Evolutionary conservation across 1,140 invertebrate species (phyloP).

Genomic region (Drosophila oshimai): DNA sequence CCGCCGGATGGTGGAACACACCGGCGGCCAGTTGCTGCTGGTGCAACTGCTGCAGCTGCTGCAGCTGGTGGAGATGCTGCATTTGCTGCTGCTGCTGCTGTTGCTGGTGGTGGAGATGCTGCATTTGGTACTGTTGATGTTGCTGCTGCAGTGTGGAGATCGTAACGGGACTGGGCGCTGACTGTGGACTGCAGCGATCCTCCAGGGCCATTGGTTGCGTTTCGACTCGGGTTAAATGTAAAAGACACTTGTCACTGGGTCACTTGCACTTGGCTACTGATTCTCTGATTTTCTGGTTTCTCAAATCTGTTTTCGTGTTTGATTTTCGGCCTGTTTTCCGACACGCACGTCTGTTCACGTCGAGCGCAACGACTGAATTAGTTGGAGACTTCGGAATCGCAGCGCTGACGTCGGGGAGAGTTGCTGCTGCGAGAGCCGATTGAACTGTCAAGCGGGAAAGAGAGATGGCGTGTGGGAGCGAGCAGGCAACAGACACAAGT

Average conservation of each 20-base stretch:
- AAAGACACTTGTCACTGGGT: conserved; percentile 35
- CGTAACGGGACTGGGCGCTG: conserved; percentile 83
- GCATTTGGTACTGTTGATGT: too few species aligned
- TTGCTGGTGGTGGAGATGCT: conserved; percentile 32
- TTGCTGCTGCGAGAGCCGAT: conserved; percentile 58
- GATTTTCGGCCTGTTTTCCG: conserved; percentile 15
- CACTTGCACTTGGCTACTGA: conserved; percentile 24
- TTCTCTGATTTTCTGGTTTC: conserved; percentile 2
- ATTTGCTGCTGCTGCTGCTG: conserved; percentile 78
- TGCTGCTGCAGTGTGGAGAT: conserved; percentile 15
- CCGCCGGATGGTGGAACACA: conserved; percentile 73
- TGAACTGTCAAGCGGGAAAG: conserved; percentile 72
- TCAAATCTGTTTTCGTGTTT: conserved; percentile 21
- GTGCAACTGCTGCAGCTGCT: conserved; percentile 75
- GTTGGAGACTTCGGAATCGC: conserved; percentile 73
- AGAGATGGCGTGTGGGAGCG: conserved; percentile 14
- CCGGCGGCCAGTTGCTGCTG: conserved; percentile 74
- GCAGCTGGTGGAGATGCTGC: conserved; percentile 74
- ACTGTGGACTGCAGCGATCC: conserved; percentile 85
- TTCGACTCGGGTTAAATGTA: conserved; percentile 8
- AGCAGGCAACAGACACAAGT: not conserved
- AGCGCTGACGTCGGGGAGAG: conserved; percentile 52
- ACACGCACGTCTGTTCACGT: conserved; percentile 81
- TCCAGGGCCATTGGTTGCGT: conserved; percentile 84
- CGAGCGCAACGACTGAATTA: conserved; percentile 82